Evolutionary conservation across 2,888 invertebrate species (phyloP).

Genomic region (Lymantria dispar): DNA sequence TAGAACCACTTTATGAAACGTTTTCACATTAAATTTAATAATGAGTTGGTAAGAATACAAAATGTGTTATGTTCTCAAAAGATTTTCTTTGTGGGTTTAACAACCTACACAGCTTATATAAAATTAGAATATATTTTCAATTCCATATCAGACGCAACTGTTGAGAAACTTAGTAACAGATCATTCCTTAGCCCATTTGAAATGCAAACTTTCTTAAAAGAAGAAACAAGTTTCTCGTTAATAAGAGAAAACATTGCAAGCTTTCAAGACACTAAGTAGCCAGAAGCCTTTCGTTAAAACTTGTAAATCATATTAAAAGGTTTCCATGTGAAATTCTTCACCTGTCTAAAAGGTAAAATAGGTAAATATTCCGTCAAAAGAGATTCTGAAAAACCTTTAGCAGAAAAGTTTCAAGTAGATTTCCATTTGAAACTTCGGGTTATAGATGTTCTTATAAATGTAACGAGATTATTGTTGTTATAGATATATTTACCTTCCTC

Average conservation of each 20-base stretch:
- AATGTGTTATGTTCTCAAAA: too few relatives aligned
- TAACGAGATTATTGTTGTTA: too few relatives aligned
- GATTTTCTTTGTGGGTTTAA: too few relatives aligned
- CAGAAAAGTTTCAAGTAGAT: conserved; percentile 13
- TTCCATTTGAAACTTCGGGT: conserved; percentile 11
- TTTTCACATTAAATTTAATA: too few relatives aligned
- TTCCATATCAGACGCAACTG: too few relatives aligned
- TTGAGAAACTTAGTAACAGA: not conserved
- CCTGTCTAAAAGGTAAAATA: conserved; percentile 39
- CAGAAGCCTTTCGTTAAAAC: conserved; percentile 41
- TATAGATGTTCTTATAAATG: not conserved
- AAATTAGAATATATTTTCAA: too few relatives aligned
- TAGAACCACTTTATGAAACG: too few relatives aligned
- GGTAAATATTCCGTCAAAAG: conserved; percentile 27
- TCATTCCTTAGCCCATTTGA: not conserved
- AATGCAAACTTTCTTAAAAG: conserved; percentile 18
- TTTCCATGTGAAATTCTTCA: conserved; percentile 45
- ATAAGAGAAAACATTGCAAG: conserved; percentile 34
- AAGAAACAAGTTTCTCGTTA: conserved; percentile 19
- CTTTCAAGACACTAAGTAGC: conserved; percentile 34
- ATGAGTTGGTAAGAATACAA: too few relatives aligned
- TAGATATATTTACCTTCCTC: too few relatives aligned
- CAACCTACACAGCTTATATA: too few relatives aligned
- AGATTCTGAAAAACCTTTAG: conserved; percentile 17
- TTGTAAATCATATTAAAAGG: conserved; percentile 53